These are phyloP conservation scores for Araneus ventricosus DNA, from an alignment of 1,140 invertebrate genomes.

Conservation along the genomic window DNA sequence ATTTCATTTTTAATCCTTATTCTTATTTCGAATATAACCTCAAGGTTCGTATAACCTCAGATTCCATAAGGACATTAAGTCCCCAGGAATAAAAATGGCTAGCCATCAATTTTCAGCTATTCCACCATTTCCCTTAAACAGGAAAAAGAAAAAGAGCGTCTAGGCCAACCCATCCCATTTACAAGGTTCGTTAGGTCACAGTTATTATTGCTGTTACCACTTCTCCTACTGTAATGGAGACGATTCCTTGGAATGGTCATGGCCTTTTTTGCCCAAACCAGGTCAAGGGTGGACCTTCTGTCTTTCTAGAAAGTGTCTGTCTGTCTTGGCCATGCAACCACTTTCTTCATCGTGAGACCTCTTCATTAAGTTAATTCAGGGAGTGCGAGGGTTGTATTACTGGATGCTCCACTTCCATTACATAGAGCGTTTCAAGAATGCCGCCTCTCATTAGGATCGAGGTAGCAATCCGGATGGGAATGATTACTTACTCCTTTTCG, in stretches of 20 bases:
- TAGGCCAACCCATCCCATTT: neutral
- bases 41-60: too few species aligned
- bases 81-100: neutral
- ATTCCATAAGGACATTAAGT: neutral
- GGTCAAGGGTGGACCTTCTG: neutral
- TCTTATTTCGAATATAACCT: too few species aligned
- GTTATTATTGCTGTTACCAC: neutral
- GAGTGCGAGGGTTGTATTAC: neutral
- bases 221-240: neutral
- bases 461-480: neutral
- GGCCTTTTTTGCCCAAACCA: neutral
- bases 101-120: neutral
- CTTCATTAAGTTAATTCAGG: neutral
- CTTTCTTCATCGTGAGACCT: neutral
- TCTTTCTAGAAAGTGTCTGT: neutral
- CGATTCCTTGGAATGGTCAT: conserved; percentile 23
- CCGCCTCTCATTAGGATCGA: conserved; percentile 10
- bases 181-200: conserved; percentile 11
- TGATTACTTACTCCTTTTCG: neutral
- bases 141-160: neutral
- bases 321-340: neutral
- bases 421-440: neutral
- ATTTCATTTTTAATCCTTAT: too few species aligned
- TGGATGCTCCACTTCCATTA: neutral
- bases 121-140: neutral